Conservation (phyloP, 2,888 invertebrate species). For the Lochmaea capreae region DNA sequence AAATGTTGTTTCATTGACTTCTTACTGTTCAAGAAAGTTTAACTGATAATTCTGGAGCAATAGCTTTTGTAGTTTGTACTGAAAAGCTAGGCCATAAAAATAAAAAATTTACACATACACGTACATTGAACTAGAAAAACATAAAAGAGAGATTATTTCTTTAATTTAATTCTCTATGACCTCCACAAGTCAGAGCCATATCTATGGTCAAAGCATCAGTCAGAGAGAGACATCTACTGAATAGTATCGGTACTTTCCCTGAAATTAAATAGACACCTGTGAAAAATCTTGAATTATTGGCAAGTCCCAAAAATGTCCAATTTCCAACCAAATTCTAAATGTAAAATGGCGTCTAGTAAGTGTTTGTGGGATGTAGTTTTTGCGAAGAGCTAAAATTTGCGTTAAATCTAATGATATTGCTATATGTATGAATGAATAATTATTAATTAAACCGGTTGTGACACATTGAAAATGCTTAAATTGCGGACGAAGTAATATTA, state of each 20-base stretch:
- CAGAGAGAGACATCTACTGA: constrained; percentile 23
- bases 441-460: constrained; percentile 24
- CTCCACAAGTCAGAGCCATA: no score
- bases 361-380: constrained; percentile 53
- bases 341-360: constrained; percentile 54
- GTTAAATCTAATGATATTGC: constrained; percentile 26
- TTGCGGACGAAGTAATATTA: constrained; percentile 30
- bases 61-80: no score
- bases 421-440: constrained; percentile 39
- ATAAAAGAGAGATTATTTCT: no score
- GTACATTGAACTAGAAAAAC: no score
- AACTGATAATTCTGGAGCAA: no score
- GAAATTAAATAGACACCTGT: constrained; percentile 40
- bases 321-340: constrained; percentile 5
- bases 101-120: no score
- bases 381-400: constrained; percentile 41
- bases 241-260: background rate
- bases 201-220: no score
- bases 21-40: no score
- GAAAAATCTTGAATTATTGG: constrained; percentile 38
- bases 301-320: constrained; percentile 25
- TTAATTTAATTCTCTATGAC: no score
- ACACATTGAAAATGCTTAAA: constrained; percentile 26
- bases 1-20: no score
- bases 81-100: no score